A percentile compares a stretch with the other conserved stretches of the same genome.
phyloP scores from a whole-genome alignment of 2,797 vertebrate species.

The Lindbergichthys nudifrons region DNA sequence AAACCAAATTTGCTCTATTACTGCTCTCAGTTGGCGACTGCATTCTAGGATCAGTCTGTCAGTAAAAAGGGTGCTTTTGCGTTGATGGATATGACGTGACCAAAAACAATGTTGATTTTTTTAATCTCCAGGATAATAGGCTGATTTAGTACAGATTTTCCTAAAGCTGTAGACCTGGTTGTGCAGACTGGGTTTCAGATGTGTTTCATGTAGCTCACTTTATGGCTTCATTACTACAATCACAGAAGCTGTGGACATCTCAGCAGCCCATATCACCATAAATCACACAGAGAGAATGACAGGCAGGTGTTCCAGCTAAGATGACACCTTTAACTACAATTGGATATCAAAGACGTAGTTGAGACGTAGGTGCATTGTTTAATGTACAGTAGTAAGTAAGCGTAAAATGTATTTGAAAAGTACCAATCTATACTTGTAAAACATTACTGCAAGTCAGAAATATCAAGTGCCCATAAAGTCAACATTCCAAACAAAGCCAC shows the following conservation, averaged over 20 bases:
- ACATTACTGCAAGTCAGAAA: conserved; percentile 52
- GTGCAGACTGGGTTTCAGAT: conserved; percentile 91
- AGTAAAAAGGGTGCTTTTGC: conserved; percentile 91
- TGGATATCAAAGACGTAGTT: conserved; percentile 10
- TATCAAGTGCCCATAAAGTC: conserved; percentile 47
- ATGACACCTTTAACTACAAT: conserved; percentile 72
- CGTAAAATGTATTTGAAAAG: conserved; percentile 30
- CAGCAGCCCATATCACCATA: conserved; percentile 91
- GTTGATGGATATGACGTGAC: conserved; percentile 97
- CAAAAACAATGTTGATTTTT: conserved; percentile 90
- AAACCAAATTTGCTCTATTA: conserved; percentile 88
- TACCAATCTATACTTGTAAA: conserved; percentile 46
- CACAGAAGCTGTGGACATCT: conserved; percentile 95
- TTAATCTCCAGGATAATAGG: conserved; percentile 91
- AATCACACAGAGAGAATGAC: conserved; percentile 90
- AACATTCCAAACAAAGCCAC: conserved; percentile 40
- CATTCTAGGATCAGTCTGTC: conserved; percentile 92
- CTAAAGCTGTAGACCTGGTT: conserved; percentile 95
- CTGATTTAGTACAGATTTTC: conserved; percentile 93
- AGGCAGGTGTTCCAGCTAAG: conserved; percentile 82
- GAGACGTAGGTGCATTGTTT: not conserved
- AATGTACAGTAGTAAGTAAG: conserved; percentile 73
- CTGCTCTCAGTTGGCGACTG: conserved; percentile 91
- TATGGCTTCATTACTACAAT: conserved; percentile 97
- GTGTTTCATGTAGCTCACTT: conserved; percentile 96